Conservation (phyloP, 92 coral and sea anemone species). For the Muricea muricata region DNA sequence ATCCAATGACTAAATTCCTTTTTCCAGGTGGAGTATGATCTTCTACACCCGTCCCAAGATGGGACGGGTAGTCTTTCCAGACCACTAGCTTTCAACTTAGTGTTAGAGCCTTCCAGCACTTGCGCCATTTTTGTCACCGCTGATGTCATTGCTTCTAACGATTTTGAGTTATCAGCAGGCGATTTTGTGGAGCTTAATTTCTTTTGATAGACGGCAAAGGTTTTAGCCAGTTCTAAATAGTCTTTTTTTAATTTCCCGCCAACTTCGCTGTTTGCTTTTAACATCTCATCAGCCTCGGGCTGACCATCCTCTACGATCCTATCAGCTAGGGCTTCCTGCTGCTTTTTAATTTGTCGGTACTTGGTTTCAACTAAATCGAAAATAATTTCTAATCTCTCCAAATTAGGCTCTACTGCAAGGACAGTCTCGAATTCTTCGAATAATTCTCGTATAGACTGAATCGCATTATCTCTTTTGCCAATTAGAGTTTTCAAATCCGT, state of each 20-base stretch:
- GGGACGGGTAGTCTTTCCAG: slow-evolving; percentile 69
- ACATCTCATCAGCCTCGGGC: too few relatives aligned
- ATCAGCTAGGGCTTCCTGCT: slow-evolving; percentile 9
- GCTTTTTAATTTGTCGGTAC: slow-evolving; percentile 31
- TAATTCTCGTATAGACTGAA: too few relatives aligned
- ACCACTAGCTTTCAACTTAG: slow-evolving; percentile 33
- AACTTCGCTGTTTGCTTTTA: too few relatives aligned
- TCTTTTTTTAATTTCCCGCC: background rate
- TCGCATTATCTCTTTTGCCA: background rate
- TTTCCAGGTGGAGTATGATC: slow-evolving; percentile 47
- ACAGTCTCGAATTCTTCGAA: slow-evolving; percentile 59
- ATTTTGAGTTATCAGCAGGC: background rate
- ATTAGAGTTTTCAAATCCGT: background rate
- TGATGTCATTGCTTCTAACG: background rate
- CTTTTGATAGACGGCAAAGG: background rate
- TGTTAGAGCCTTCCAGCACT: background rate
- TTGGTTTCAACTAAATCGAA: slow-evolving; percentile 39
- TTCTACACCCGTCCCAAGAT: slow-evolving; percentile 64
- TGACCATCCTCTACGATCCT: too few relatives aligned
- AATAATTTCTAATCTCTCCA: slow-evolving; percentile 23
- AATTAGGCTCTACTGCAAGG: slow-evolving; percentile 11
- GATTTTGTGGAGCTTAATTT: background rate
- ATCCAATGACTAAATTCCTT: slow-evolving; percentile 71
- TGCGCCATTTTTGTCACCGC: background rate
- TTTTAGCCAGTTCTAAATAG: background rate